phyloP scores from a whole-genome alignment of 2,888 invertebrate species.

The Craniophora ligustri region DNA sequence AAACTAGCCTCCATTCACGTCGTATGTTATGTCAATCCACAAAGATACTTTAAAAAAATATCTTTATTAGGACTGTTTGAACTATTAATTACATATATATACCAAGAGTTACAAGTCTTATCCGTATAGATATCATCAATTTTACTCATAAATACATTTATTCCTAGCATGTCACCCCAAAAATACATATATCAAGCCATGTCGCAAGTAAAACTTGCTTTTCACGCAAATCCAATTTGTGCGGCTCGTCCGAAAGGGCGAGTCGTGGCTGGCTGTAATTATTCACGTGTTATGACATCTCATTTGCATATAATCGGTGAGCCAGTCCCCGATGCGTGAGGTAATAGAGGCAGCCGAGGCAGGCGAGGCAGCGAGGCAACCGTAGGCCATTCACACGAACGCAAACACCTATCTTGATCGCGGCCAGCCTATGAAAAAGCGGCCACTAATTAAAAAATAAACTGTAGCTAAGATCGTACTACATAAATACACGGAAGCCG shows the following conservation, averaged over 20 bases:
- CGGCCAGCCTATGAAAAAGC: slow-evolving; percentile 85
- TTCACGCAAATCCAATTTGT: slow-evolving; percentile 87
- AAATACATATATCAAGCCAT: slow-evolving; percentile 73
- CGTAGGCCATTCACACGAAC: slow-evolving; percentile 87
- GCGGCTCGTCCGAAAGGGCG: slow-evolving; percentile 83
- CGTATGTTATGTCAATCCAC: no score
- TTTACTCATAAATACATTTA: slow-evolving; percentile 47
- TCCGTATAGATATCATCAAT: slow-evolving; percentile 51
- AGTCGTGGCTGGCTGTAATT: slow-evolving; percentile 85
- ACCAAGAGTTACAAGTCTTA: slow-evolving; percentile 14
- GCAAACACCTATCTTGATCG: slow-evolving; percentile 81
- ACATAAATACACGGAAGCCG: slow-evolving; percentile 78
- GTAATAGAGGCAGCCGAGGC: slow-evolving; percentile 69
- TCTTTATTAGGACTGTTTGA: slow-evolving; percentile 3
- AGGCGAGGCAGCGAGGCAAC: slow-evolving; percentile 74
- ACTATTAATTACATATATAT: slow-evolving; percentile 28
- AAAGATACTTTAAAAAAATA: no score
- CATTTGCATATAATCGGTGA: slow-evolving; percentile 88
- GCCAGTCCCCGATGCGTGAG: slow-evolving; percentile 83
- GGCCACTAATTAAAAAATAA: slow-evolving; percentile 87
- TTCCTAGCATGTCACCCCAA: slow-evolving; percentile 55
- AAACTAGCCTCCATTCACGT: no score
- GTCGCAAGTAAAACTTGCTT: slow-evolving; percentile 79
- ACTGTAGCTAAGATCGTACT: slow-evolving; percentile 80
- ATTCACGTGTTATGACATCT: slow-evolving; percentile 88